phyloP scores from a whole-genome alignment of 2,797 vertebrate genomes.

The Ara ararauna region DNA sequence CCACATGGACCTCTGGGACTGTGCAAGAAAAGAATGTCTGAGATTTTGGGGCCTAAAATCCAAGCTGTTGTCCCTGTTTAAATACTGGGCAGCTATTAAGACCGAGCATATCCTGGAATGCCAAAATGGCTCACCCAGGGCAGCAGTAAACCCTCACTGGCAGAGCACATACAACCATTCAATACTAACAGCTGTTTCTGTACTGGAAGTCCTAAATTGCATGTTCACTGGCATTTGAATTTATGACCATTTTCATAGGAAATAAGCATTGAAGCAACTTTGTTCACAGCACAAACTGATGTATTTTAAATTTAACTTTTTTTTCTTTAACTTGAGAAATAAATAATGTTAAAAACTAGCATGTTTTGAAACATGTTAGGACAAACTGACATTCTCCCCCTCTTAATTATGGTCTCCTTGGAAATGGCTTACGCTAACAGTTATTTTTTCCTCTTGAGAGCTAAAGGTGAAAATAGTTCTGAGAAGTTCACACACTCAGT shows the following conservation, averaged over 20 bases:
- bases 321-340: neutral
- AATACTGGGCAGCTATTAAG: conserved; percentile 45
- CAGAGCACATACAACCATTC: neutral
- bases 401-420: conserved; percentile 4
- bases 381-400: neutral
- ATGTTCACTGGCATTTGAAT: neutral
- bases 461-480: neutral
- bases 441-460: neutral
- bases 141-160: conserved; percentile 18
- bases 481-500: neutral
- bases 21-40: conserved; percentile 42
- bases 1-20: conserved; percentile 38
- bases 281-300: neutral
- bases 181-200: conserved; percentile 41
- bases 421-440: neutral
- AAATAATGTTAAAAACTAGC: neutral
- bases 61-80: conserved; percentile 44
- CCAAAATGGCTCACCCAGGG: neutral
- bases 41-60: conserved; percentile 39
- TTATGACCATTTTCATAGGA: neutral
- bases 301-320: neutral
- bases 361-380: neutral
- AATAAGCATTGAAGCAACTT: neutral
- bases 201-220: neutral
- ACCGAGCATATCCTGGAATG: neutral